These are phyloP conservation scores for Dermatophagoides farinae DNA, from an alignment of 1,140 invertebrate species.

Conservation along the genomic window DNA sequence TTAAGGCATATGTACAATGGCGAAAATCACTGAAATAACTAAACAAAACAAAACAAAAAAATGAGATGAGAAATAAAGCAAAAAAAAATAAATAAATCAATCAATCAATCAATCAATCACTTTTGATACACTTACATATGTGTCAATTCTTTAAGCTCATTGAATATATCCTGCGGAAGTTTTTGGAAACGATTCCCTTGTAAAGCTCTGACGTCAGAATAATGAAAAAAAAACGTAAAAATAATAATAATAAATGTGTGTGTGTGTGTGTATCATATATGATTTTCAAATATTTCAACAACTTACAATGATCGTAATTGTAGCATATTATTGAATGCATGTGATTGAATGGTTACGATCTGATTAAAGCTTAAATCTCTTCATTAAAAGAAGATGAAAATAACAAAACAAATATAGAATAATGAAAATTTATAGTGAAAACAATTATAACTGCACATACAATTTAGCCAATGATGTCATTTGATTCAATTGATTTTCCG, in stretches of 20 bases:
- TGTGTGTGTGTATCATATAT: no score
- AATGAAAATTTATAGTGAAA: not conserved
- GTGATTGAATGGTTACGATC: no score
- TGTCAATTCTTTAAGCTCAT: constrained; percentile 26
- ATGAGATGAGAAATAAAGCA: constrained; percentile 10
- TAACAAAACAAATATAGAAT: not conserved
- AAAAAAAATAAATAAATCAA: constrained; percentile 16
- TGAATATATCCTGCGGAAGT: constrained; percentile 22
- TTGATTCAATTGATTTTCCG: not conserved
- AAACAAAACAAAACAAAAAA: not conserved
- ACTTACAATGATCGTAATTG: not conserved
- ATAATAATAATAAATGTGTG: no score
- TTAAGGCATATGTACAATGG: constrained; percentile 42
- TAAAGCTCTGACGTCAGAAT: constrained; percentile 16
- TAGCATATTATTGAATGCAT: not conserved
- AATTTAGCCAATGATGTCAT: not conserved
- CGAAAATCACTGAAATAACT: constrained; percentile 44
- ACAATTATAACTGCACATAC: not conserved
- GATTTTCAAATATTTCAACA: not conserved
- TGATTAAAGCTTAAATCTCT: no score
- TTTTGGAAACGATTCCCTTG: constrained; percentile 19
- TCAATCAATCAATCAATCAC: no score
- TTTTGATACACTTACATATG: constrained; percentile 33
- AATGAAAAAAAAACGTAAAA: no score
- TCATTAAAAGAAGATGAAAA: not conserved